These are phyloP conservation scores for Troides aeacus DNA, from an alignment of 2,888 invertebrate genomes.

Conservation along the genomic window DNA sequence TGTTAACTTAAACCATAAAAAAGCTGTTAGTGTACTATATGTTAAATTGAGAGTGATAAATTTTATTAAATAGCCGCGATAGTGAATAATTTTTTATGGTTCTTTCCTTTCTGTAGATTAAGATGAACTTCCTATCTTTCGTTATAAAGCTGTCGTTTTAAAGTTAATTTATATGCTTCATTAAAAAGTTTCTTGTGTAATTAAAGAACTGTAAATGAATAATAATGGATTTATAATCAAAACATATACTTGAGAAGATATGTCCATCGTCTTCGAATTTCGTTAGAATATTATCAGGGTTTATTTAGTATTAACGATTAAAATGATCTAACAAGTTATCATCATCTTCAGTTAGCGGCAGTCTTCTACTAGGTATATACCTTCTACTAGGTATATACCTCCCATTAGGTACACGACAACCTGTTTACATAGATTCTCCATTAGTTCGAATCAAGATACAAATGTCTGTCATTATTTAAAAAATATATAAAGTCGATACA, in stretches of 20 bases:
- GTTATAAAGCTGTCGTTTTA: slow-evolving; percentile 12
- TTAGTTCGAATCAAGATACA: too few relatives aligned
- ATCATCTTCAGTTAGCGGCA: too few relatives aligned
- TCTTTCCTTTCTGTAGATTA: slow-evolving; percentile 3
- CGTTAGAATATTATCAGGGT: background rate
- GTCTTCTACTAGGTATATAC: too few relatives aligned
- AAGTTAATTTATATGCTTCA: slow-evolving; percentile 10
- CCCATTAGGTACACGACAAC: too few relatives aligned
- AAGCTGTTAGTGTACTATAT: slow-evolving; percentile 23
- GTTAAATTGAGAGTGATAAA: slow-evolving; percentile 27
- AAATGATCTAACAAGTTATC: too few relatives aligned
- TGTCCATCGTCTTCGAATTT: background rate
- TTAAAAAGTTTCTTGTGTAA: background rate
- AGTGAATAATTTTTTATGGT: background rate
- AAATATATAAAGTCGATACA: too few relatives aligned
- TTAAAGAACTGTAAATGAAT: background rate
- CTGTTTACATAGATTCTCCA: too few relatives aligned
- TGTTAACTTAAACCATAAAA: slow-evolving; percentile 27
- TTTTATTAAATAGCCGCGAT: slow-evolving; percentile 18
- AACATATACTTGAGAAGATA: background rate
- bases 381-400: too few relatives aligned
- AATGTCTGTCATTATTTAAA: too few relatives aligned
- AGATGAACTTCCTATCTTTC: slow-evolving; percentile 17
- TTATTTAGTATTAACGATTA: too few relatives aligned
- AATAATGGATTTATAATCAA: background rate